Percentiles rank a stretch among this genome's conserved stretches.
phyloP scores from a whole-genome alignment of 2,888 invertebrate species.

The Phalangium opilio region DNA sequence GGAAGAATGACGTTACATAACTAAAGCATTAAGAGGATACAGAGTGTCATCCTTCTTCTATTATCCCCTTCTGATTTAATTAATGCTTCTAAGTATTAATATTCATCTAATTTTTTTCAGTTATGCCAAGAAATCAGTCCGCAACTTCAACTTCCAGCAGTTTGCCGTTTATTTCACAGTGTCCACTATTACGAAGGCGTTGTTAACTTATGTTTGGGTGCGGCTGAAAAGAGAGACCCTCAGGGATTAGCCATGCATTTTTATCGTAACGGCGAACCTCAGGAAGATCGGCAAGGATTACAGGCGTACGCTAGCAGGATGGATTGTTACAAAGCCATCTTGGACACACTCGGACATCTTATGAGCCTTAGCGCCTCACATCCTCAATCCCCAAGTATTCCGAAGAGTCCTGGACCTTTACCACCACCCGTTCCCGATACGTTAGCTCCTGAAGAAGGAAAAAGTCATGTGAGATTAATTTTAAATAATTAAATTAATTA shows the following conservation, averaged over 20 bases:
- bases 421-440: conserved; percentile 27
- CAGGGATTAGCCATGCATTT: conserved; percentile 72
- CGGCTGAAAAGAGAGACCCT: conserved; percentile 74
- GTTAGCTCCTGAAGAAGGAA: conserved; percentile 21
- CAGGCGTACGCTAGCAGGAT: conserved; percentile 53
- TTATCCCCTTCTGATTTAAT: background rate
- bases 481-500: background rate
- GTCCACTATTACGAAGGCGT: conserved; percentile 69
- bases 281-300: conserved; percentile 68
- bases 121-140: conserved; percentile 78
- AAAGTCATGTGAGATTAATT: conserved; percentile 19
- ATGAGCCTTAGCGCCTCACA: conserved; percentile 28
- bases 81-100: background rate
- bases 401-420: conserved; percentile 32
- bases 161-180: conserved; percentile 66
- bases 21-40: conserved; percentile 6
- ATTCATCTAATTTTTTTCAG: conserved; percentile 29
- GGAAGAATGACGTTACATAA: background rate
- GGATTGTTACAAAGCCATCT: conserved; percentile 77
- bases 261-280: conserved; percentile 65
- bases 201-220: conserved; percentile 67
- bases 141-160: conserved; percentile 62
- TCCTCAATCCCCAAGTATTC: conserved; percentile 32
- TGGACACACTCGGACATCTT: conserved; percentile 42
- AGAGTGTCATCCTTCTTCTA: too few relatives aligned